Evolutionary conservation across 2,113 vertebrate species (phyloP).

Genomic region (Notechis scutatus): DNA sequence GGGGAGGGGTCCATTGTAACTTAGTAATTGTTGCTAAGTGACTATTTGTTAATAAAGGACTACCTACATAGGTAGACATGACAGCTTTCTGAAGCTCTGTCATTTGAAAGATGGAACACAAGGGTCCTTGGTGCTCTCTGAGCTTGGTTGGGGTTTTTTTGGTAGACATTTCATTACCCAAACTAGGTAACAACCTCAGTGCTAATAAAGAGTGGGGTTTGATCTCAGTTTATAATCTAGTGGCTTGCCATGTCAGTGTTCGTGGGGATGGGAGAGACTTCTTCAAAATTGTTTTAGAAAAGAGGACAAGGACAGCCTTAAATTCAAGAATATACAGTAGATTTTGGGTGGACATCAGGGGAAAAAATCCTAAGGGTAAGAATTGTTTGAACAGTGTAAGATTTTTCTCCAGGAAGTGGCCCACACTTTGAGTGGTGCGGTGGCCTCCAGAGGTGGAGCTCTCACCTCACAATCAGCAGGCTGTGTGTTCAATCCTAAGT

Average conservation of each 20-base stretch:
- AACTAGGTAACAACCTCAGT: not conserved
- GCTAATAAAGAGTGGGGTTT: not conserved
- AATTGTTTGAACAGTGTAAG: not conserved
- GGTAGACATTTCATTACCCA: not conserved
- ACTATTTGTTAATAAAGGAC: not conserved
- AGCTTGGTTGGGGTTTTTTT: not conserved
- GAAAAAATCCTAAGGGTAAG: not conserved
- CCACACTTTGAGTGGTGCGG: no score
- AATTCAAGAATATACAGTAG: not conserved
- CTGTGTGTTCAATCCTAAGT: no score
- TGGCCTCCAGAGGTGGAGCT: no score
- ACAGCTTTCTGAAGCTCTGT: not conserved
- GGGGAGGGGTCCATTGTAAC: not conserved
- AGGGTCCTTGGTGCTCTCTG: not conserved
- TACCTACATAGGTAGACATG: not conserved
- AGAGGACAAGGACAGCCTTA: not conserved
- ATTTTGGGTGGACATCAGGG: not conserved
- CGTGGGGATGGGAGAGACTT: not conserved
- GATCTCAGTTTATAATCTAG: not conserved
- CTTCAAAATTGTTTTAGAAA: not conserved
- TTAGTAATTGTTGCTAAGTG: not conserved
- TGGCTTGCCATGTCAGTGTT: not conserved
- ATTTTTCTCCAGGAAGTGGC: not conserved
- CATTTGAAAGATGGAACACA: not conserved
- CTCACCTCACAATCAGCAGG: no score